phyloP scores from a whole-genome alignment of 2,888 invertebrate genomes.

The Dryococelus australis region DNA sequence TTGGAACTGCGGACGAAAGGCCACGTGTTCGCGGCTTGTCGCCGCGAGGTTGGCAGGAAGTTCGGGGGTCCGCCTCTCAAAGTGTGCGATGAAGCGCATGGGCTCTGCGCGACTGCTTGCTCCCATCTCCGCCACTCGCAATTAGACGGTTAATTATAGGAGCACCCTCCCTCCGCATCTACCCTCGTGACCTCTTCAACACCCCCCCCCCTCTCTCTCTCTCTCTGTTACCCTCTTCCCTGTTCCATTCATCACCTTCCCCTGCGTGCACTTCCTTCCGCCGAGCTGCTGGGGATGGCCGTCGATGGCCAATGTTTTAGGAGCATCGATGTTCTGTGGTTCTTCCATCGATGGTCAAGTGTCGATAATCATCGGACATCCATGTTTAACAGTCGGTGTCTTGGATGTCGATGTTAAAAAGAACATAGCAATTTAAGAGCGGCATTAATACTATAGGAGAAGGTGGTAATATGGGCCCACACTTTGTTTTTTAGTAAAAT shows the following conservation, averaged over 20 bases:
- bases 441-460: no score
- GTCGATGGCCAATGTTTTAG: no score
- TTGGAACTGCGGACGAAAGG: no score
- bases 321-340: no score
- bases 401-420: no score
- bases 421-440: no score
- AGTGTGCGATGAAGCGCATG: slow-evolving; percentile 44
- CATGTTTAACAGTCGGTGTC: no score
- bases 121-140: slow-evolving; percentile 35
- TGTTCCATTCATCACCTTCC: neutral
- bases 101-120: slow-evolving; percentile 19
- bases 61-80: slow-evolving; percentile 38
- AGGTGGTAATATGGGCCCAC: no score
- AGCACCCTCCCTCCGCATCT: slow-evolving; percentile 1
- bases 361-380: no score
- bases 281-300: neutral
- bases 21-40: no score
- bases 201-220: slow-evolving; percentile 23
- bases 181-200: slow-evolving; percentile 21
- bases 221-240: slow-evolving; percentile 29
- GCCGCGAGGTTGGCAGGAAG: slow-evolving; percentile 35
- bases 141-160: slow-evolving; percentile 46
- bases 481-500: no score
- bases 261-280: neutral
- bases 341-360: no score